Evolutionary conservation across 2,113 vertebrate genomes (phyloP).

Genomic region (Agelaius tricolor): DNA sequence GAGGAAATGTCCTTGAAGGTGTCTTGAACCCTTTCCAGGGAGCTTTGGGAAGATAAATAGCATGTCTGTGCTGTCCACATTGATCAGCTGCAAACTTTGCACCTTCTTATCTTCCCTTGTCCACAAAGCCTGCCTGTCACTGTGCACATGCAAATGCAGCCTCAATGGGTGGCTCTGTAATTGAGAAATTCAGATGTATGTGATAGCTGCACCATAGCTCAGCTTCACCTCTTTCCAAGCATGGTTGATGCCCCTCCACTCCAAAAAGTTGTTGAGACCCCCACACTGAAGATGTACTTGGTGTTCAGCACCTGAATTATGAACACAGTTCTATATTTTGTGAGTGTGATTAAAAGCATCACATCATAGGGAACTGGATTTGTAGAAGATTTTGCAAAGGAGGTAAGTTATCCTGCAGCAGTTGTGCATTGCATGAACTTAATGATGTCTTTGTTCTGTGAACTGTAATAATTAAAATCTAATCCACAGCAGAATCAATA

Average conservation of each 20-base stretch:
- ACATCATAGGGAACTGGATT: not conserved
- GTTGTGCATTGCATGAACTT: not conserved
- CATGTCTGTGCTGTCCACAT: not conserved
- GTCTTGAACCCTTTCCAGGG: not conserved
- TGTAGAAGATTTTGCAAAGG: not conserved
- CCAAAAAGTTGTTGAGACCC: not conserved
- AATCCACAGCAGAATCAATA: not conserved
- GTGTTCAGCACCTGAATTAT: not conserved
- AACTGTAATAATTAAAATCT: not conserved
- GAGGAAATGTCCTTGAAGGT: constrained; percentile 15
- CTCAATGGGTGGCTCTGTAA: not conserved
- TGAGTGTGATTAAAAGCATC: not conserved
- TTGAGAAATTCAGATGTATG: not conserved
- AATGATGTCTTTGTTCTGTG: not conserved
- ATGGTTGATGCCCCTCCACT: not conserved
- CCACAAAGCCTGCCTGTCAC: not conserved
- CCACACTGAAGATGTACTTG: not conserved
- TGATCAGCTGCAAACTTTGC: constrained; percentile 8
- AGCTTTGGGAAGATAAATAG: not conserved
- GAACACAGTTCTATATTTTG: not conserved
- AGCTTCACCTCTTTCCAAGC: not conserved
- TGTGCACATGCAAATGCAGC: not conserved
- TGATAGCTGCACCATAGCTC: not conserved
- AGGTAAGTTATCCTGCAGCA: not conserved
- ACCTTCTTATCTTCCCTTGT: not conserved